These are phyloP conservation scores for Ecliptopera silaceata DNA, from an alignment of 2,888 invertebrate species.

Conservation along the genomic window DNA sequence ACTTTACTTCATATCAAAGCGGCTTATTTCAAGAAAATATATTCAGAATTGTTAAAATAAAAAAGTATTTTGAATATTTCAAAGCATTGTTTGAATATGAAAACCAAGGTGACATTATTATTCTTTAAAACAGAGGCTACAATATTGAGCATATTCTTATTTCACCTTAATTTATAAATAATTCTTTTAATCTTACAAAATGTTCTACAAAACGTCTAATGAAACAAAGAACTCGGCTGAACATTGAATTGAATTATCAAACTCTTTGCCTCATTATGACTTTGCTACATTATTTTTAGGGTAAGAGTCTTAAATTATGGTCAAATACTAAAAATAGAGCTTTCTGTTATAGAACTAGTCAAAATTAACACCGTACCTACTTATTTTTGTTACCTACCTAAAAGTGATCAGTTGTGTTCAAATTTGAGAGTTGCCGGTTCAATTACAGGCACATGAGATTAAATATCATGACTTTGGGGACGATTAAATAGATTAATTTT, in stretches of 20 bases:
- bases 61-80: not conserved
- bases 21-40: not conserved
- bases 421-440: no score
- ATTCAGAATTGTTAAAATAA: not conserved
- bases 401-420: no score
- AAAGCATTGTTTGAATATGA: not conserved
- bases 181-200: slow-evolving; percentile 43
- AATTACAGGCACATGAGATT: no score
- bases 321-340: no score
- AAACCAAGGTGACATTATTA: slow-evolving; percentile 12
- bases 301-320: no score
- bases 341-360: no score
- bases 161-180: slow-evolving; percentile 13
- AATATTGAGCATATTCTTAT: slow-evolving; percentile 10
- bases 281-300: not conserved
- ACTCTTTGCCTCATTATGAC: slow-evolving; percentile 53
- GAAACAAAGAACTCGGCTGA: slow-evolving; percentile 59
- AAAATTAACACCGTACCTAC: no score
- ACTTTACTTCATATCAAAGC: no score
- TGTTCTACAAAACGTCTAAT: slow-evolving; percentile 54
- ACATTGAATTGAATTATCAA: slow-evolving; percentile 61
- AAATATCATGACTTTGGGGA: no score
- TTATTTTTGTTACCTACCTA: no score
- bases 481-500: no score
- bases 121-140: slow-evolving; percentile 5